Base-by-base conservation (phyloP, 2,888 invertebrate genomes). In the Drosophila ezoana region DNA sequence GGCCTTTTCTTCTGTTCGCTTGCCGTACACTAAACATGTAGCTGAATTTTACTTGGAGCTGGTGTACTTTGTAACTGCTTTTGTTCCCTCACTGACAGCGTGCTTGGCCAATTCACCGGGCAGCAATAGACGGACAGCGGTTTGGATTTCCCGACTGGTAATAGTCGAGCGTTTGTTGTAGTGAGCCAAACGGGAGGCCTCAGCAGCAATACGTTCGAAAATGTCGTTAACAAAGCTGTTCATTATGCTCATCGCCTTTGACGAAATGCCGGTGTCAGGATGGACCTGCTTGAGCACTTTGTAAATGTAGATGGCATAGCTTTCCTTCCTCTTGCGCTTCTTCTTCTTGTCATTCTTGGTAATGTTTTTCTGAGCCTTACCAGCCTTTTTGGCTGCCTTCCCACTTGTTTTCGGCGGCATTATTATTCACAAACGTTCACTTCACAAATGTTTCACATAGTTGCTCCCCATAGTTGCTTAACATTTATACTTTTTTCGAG, bases 161-260 rank as follows among this genome's bases (percentile, higher is more conserved):
- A 79, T 79, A 37, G 79, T 79, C 6, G 69, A 70, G 10, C 79
- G 69, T 57, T 75, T 79, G 65, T 79, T 79, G 60, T 77, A 75
- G 48, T 94, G 93, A 0, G 94, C 94, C 63, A 96, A 87, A 52
- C 94, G 93, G 0, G 94, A 94, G 0, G 95, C 94, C 87, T 96
- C 95, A 0, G 93, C 92, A 0, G 95, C 95, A 45, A 96, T 95
- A 44, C 94, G 94, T 89, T 96, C 95, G 83, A 96, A 93, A 83
- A 95, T 94, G 78, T 96, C 96, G 77, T 95, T 95, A 0, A 96
- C 95, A 71, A 96, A 96, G 81, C 94, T 94, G 91, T 96, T 95
- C 95, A 96, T 95, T 74, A 96, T 95, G 78, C 93, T 91, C 95
- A 95, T 96, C 0, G 95, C 95, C 79, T 95, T 95, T 23, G 93